Conservation (phyloP, 2,113 vertebrate species). For the Actenoides hombroni region DNA sequence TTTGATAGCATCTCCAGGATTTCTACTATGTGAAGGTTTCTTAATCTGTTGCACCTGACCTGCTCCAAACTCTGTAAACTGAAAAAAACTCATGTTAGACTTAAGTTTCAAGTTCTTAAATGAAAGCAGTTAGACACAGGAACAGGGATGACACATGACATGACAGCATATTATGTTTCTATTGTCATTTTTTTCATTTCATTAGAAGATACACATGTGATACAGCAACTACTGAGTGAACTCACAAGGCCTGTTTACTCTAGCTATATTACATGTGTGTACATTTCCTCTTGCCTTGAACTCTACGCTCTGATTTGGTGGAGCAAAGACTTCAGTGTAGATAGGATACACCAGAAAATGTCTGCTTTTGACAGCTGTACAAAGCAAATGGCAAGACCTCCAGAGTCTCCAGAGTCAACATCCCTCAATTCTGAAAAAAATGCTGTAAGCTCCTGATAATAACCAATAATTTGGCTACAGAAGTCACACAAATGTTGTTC, state of each 20-base stretch:
- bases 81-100: background rate
- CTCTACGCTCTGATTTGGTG: background rate
- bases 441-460: background rate
- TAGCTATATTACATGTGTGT: rapidly evolving
- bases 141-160: background rate
- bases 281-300: background rate
- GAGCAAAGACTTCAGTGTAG: background rate
- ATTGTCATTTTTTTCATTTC: background rate
- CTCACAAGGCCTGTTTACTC: background rate
- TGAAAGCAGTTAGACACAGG: background rate
- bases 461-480: background rate
- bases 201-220: background rate
- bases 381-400: background rate
- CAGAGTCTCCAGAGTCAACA: background rate
- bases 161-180: background rate
- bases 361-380: background rate
- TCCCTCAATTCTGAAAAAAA: background rate
- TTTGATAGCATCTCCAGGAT: background rate
- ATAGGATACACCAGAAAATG: background rate
- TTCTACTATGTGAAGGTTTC: background rate
- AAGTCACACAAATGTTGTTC: background rate
- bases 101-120: background rate
- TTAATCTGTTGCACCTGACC: background rate
- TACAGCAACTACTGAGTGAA: background rate
- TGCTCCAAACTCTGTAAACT: background rate